Conservation (phyloP, 2,888 invertebrate genomes). For the Drosophila paramelanica region DNA sequence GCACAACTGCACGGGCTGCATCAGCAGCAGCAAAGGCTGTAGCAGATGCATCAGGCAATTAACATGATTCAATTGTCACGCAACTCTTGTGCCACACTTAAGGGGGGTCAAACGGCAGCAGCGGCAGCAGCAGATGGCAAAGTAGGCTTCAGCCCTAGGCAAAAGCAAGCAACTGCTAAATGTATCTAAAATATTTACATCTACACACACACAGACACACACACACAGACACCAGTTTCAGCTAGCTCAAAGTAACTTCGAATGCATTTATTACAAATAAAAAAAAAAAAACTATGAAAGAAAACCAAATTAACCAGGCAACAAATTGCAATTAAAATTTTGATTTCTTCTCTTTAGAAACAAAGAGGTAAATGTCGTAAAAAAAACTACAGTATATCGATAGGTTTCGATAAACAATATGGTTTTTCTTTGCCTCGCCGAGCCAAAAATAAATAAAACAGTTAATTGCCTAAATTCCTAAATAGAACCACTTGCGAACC, state of each 20-base stretch:
- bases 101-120: constrained; percentile 51
- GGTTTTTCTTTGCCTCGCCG: constrained; percentile 29
- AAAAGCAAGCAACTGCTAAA: constrained; percentile 60
- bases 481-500: constrained; percentile 28
- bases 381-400: constrained; percentile 28
- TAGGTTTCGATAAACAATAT: constrained; percentile 44
- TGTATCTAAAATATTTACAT: constrained; percentile 73
- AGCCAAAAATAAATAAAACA: constrained; percentile 32
- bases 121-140: constrained; percentile 25
- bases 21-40: constrained; percentile 49
- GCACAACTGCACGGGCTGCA: constrained; percentile 34
- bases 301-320: constrained; percentile 12
- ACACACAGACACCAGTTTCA: constrained; percentile 44
- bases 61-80: constrained; percentile 79
- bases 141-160: constrained; percentile 66
- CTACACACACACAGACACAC: constrained; percentile 29
- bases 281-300: constrained; percentile 12
- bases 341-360: constrained; percentile 3
- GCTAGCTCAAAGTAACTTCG: constrained; percentile 63
- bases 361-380: background rate
- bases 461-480: constrained; percentile 22
- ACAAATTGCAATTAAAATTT: constrained; percentile 14
- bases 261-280: constrained; percentile 53
- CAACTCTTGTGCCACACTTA: constrained; percentile 78
- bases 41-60: constrained; percentile 73